Evolutionary conservation across 35 echinoderm and acorn worm species (phyloP).

Genomic region (Lytechinus variegatus): DNA sequence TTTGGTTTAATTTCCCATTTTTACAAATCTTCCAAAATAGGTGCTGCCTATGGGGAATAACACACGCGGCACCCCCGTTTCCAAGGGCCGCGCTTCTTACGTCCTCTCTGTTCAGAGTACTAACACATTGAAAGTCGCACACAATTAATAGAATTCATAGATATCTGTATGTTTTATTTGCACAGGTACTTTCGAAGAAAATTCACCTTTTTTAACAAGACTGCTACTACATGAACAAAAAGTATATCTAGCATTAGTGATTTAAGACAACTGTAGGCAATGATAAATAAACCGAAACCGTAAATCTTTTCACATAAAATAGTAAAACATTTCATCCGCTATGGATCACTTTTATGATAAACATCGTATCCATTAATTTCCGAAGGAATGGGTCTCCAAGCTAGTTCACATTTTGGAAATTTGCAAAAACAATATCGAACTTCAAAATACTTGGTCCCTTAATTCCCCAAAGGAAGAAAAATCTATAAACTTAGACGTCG

Average conservation of each 20-base stretch:
- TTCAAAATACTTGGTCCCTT: not conserved
- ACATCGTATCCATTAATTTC: not conserved
- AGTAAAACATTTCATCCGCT: not conserved
- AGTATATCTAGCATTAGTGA: not conserved
- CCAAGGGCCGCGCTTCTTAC: no score
- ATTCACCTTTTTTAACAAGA: not conserved
- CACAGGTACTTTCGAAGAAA: not conserved
- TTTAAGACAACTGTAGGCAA: not conserved
- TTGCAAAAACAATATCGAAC: not conserved
- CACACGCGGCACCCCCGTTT: no score
- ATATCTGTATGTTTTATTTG: slow-evolving; percentile 21
- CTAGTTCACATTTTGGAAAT: not conserved
- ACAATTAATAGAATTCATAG: not conserved
- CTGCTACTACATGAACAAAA: not conserved
- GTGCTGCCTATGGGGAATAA: no score
- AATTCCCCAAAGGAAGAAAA: not conserved
- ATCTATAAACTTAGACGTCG: no score
- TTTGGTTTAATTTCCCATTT: no score
- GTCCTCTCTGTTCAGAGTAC: no score
- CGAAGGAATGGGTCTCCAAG: not conserved
- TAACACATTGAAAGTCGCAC: no score
- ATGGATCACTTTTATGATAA: not conserved
- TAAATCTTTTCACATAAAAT: no score
- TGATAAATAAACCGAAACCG: not conserved
- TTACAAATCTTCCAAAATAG: no score